Evolutionary conservation across 2,797 vertebrate species (phyloP), one percentile per base, ranked within the genome.

Genomic region (Myripristis murdjan): DNA sequence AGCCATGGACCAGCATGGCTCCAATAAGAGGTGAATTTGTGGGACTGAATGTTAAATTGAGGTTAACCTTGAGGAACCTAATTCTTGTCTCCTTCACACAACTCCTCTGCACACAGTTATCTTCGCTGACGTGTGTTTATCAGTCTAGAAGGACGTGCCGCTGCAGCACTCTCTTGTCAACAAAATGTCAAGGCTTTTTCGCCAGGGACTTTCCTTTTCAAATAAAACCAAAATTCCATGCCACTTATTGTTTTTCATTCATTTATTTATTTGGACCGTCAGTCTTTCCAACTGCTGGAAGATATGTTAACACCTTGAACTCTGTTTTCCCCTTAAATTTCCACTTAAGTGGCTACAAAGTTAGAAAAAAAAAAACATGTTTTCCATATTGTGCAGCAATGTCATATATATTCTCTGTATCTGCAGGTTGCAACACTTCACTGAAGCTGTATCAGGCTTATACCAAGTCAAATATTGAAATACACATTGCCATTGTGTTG

Each of bases 11-110:
- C 67, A 53, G 70, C n/a, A n/a, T 31, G 28, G 65, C 75, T 75
- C 49, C 83, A 87, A 86, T 73, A 73, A 82, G 73, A 83, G 63
- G 70, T 63, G 76, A 87, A 75, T 80, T 90, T 92, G 85, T 86
- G 70, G 83, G 89, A 85, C 85, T 82, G 64, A 79, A 86, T 83
- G 85, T 90, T 92, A 87, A 90, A 91, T 79, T 73, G 68, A 79
- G 74, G 84, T 88, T 89, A 89, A 92, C 83, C 87, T 90, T 77
- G 72, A 76, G 47, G 88, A 76, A 73, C 61, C 59, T 47, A 63
- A 64, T 48, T 43, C 67, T 53, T 77, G 83, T 80, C 75, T 51
- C 5, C 51, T 82, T 75, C 77, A 46, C 26, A n/a, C 9, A 52
- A 77, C 66, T 69, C 51, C 66, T 69, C 41, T 80, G 73, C 59